These are phyloP conservation scores for Calycopis cecrops DNA, from an alignment of 1,140 invertebrate genomes.

Conservation along the genomic window DNA sequence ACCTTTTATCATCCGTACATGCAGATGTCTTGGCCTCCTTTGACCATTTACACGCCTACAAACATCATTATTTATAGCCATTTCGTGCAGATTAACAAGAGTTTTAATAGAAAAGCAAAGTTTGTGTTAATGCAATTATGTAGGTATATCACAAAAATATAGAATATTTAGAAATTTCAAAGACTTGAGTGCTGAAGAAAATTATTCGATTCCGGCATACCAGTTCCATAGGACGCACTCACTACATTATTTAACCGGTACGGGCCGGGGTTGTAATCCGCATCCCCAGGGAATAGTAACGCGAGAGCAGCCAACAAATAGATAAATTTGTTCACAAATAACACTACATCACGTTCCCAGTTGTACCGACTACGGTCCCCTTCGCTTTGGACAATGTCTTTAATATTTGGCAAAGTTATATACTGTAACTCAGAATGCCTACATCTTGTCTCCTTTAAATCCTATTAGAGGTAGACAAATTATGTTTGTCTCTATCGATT, in stretches of 20 bases:
- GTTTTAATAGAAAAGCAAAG: no score
- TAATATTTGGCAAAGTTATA: constrained; percentile 7
- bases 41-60: no score
- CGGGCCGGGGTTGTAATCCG: constrained; percentile 33
- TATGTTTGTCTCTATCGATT: no score
- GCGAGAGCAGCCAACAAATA: constrained; percentile 52
- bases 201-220: neutral
- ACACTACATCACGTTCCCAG: constrained; percentile 38
- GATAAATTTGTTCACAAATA: constrained; percentile 63
- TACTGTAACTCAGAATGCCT: neutral
- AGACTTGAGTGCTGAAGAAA: neutral
- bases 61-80: no score
- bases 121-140: no score
- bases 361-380: neutral
- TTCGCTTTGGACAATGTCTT: neutral
- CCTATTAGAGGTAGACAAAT: no score
- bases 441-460: no score
- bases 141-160: neutral
- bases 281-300: constrained; percentile 50
- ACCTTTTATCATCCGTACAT: no score
- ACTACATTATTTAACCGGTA: constrained; percentile 18
- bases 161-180: neutral
- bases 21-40: no score
- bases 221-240: constrained; percentile 11
- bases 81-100: no score